Percentiles rank a stretch among this genome's conserved stretches.
phyloP scores from a whole-genome alignment of 1,140 invertebrate genomes.

The Harpegnathos saltator region DNA sequence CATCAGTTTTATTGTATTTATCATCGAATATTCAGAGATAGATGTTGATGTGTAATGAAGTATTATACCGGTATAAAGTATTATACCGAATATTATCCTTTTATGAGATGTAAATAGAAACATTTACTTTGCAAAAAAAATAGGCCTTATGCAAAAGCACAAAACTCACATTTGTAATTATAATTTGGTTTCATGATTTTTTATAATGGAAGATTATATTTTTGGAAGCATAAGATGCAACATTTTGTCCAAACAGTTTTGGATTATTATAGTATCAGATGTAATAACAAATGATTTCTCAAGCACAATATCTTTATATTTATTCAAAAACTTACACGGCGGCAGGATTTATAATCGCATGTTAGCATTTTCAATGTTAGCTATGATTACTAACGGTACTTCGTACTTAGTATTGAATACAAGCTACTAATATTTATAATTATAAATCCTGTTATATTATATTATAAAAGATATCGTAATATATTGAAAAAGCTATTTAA shows the following conservation, averaged over 20 bases:
- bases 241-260: background rate
- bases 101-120: background rate
- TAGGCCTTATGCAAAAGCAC: background rate
- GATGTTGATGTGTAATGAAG: background rate
- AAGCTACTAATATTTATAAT: background rate
- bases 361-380: background rate
- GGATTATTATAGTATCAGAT: background rate
- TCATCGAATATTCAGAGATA: background rate
- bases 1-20: background rate
- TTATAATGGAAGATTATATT: background rate
- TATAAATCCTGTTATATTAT: slow-evolving; percentile 37
- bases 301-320: slow-evolving; percentile 20
- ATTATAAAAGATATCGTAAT: slow-evolving; percentile 5
- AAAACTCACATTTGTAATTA: background rate
- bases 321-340: background rate
- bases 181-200: slow-evolving; percentile 8
- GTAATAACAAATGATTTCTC: slow-evolving; percentile 7
- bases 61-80: slow-evolving; percentile 11
- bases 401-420: background rate
- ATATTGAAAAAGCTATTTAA: slow-evolving; percentile 32
- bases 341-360: slow-evolving; percentile 26
- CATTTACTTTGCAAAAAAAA: slow-evolving; percentile 18
- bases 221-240: background rate
- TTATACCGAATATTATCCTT: background rate
- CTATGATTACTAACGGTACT: too few species aligned